Evolutionary conservation across 2,888 invertebrate genomes (phyloP).

Genomic region (Julus scanicus): DNA sequence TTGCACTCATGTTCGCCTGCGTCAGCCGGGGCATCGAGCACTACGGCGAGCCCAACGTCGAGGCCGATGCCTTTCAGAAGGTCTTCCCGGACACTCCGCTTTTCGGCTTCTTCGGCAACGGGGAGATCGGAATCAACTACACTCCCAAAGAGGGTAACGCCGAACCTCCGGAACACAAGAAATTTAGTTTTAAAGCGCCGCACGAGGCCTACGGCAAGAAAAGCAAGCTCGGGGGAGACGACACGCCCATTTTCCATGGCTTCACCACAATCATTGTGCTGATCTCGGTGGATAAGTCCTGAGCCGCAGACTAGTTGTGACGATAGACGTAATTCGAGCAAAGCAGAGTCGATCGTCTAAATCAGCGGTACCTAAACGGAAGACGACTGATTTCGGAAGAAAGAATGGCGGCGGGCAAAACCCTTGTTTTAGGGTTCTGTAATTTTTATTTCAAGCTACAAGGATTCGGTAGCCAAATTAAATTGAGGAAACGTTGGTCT

Average conservation of each 20-base stretch:
- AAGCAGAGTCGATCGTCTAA: neutral
- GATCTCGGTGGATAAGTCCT: slow-evolving; percentile 56
- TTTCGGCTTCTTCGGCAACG: slow-evolving; percentile 68
- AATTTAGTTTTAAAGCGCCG: slow-evolving; percentile 45
- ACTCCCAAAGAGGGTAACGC: slow-evolving; percentile 59
- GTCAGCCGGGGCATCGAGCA: slow-evolving; percentile 65
- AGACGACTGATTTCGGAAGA: too few relatives aligned
- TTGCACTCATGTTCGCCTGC: slow-evolving; percentile 68
- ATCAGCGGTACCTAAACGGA: too few relatives aligned
- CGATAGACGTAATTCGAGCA: neutral
- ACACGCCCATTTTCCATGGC: slow-evolving; percentile 55
- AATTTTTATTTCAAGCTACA: too few relatives aligned
- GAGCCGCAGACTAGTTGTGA: neutral
- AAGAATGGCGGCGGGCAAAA: too few relatives aligned
- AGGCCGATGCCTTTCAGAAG: slow-evolving; percentile 65
- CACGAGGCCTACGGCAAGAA: neutral
- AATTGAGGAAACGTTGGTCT: neutral
- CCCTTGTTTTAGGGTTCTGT: too few relatives aligned
- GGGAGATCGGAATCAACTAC: slow-evolving; percentile 67
- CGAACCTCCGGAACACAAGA: slow-evolving; percentile 25
- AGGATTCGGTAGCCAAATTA: too few relatives aligned
- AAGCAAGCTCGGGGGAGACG: neutral
- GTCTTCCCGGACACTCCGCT: slow-evolving; percentile 67
- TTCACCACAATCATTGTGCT: slow-evolving; percentile 58
- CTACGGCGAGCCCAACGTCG: slow-evolving; percentile 64